Percentiles rank a stretch among this genome's conserved stretches.
phyloP scores from a whole-genome alignment of 2,113 vertebrate genomes.

The Equus quagga region DNA sequence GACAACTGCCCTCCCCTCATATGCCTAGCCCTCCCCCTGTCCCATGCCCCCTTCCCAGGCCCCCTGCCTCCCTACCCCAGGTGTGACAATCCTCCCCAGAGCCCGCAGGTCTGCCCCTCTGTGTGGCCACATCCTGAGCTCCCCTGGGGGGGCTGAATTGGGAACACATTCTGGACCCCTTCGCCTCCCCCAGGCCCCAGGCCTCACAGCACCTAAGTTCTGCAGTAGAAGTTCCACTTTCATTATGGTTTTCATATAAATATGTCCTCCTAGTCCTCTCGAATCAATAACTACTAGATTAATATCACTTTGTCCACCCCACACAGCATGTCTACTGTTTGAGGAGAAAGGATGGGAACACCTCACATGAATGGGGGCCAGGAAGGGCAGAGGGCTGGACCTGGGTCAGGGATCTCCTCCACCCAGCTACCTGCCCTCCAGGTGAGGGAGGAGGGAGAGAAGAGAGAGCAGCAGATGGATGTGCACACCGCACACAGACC shows the following conservation, averaged over 20 bases:
- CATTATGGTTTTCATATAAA: conserved; percentile 89
- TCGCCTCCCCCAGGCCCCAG: neutral
- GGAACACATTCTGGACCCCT: neutral
- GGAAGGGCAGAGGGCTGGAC: neutral
- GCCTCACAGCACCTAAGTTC: neutral
- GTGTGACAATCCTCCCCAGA: neutral
- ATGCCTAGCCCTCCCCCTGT: neutral
- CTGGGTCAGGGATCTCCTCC: neutral
- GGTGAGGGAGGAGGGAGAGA: neutral
- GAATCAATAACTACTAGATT: conserved; percentile 86
- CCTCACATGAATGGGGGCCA: rapidly evolving
- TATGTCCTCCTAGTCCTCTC: conserved; percentile 88
- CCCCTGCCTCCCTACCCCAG: neutral
- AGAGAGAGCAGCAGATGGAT: too few species aligned
- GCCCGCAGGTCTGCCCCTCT: neutral
- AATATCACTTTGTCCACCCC: conserved; percentile 86
- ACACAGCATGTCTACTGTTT: conserved; percentile 67
- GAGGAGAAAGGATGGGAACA: conserved; percentile 13
- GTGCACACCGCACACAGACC: neutral
- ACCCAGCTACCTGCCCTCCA: too few species aligned
- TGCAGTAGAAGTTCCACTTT: conserved; percentile 66
- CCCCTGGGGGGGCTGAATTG: neutral
- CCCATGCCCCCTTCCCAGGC: neutral
- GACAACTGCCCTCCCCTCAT: neutral
- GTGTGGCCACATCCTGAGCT: neutral